Evolutionary conservation across 2,888 invertebrate species (phyloP), one percentile per base, ranked within the genome.

Genomic region (Polydrusus pterygomalis): DNA sequence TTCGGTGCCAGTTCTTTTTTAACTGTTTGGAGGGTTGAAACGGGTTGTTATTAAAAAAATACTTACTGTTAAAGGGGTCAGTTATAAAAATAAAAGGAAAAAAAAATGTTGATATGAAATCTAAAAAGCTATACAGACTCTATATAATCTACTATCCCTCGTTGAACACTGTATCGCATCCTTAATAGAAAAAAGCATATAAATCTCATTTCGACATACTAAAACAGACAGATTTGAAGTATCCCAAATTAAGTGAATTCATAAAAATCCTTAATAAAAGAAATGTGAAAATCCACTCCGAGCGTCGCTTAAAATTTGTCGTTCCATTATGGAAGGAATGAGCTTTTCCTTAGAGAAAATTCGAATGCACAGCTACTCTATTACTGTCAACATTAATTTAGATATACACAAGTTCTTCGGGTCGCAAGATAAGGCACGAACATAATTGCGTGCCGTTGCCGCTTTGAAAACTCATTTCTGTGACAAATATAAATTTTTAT

Each of bases 361-460:
- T 74, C 77, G 75, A 75, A 77, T 72, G 72, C 77, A 71, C 75
- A 77, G 74, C 71, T 71, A 81, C 80, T 82, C 80, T 79, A 82
- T 83, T 82, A 82, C 81, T 83, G 83, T 83, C 83, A 82, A 82
- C 81, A 81, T 81, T 83, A 83, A 83, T 83, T 82, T 78, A 79
- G 79, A 83, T 82, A 80, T 83, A 82, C 79, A 80, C 75, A 77
- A 80, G 79, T 80, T 80, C 76, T 78, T 74, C 75, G 70, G 75
- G 74, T 70, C 78, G 79, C 71, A 74, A 82, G 81, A 81, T 81
- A 81, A 79, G 78, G 80, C 81, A 81, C 78, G 82, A 80, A 82
- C 80, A 80, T 81, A 83, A 83, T 83, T 83, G 81, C 81, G 81
- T 80, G 80, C 80, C 79, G 78, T 71, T 77, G 69, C 79, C 76